Evolutionary conservation across 2,888 invertebrate genomes (phyloP).

Genomic region (Anthophora plumipes): DNA sequence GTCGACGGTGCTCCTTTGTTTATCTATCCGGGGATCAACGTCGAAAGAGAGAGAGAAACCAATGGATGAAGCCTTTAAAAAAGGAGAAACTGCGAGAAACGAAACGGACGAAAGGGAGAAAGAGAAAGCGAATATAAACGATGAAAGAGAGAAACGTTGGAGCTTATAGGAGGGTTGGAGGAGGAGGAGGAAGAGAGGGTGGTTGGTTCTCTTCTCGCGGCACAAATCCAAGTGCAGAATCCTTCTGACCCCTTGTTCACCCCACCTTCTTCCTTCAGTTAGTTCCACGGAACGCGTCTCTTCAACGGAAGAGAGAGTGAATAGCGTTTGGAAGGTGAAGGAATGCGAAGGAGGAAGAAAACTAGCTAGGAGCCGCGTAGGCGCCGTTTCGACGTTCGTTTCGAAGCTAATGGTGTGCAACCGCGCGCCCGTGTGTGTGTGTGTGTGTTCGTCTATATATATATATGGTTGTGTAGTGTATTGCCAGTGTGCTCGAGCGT

Average conservation of each 20-base stretch:
- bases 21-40: constrained; percentile 56
- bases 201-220: constrained; percentile 46
- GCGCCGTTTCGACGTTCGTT: constrained; percentile 56
- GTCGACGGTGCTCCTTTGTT: constrained; percentile 61
- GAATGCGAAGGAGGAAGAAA: constrained; percentile 71
- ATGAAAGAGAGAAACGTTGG: constrained; percentile 37
- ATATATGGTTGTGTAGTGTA: constrained; percentile 31
- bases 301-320: constrained; percentile 58
- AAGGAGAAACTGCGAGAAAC: constrained; percentile 37
- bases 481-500: constrained; percentile 42
- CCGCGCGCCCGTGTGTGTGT: no score
- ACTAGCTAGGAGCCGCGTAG: constrained; percentile 61
- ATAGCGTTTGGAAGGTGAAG: constrained; percentile 68
- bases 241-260: constrained; percentile 69
- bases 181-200: no score
- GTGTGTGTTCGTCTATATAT: no score
- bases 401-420: constrained; percentile 47
- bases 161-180: no score
- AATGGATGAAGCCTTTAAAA: constrained; percentile 56
- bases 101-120: constrained; percentile 11
- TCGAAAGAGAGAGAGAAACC: constrained; percentile 37
- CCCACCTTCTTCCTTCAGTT: not conserved
- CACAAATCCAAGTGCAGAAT: constrained; percentile 75
- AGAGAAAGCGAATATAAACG: constrained; percentile 41
- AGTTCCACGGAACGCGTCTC: constrained; percentile 19